phyloP scores from a whole-genome alignment of 2,113 vertebrate species.

The Parus major region DNA sequence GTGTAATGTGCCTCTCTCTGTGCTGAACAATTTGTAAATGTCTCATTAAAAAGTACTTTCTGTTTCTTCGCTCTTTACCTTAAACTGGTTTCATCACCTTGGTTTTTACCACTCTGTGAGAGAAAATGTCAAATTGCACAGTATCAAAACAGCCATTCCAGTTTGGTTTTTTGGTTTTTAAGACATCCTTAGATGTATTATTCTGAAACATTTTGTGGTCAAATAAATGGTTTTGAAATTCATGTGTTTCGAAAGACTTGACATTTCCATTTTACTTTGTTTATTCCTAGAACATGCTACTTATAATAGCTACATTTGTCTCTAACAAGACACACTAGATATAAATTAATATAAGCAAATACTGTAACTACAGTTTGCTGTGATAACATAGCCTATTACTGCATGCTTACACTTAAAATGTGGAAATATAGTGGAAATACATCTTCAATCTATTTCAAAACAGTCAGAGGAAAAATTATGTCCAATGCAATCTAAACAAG shows the following conservation, averaged over 20 bases:
- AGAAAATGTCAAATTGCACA: slow-evolving; percentile 47
- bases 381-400: background rate
- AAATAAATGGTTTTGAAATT: slow-evolving; percentile 1
- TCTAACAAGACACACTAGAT: background rate
- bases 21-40: slow-evolving; percentile 63
- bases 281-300: background rate
- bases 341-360: background rate
- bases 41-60: slow-evolving; percentile 69
- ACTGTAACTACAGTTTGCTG: background rate
- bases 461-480: background rate
- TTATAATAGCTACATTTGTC: background rate
- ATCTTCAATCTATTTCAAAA: background rate
- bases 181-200: background rate
- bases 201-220: background rate
- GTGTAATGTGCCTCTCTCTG: slow-evolving; percentile 7
- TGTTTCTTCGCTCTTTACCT: slow-evolving; percentile 47
- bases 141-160: background rate
- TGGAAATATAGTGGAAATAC: background rate
- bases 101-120: background rate
- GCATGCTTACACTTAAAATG: background rate
- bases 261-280: background rate
- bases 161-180: background rate
- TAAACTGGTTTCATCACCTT: slow-evolving; percentile 22
- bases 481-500: background rate
- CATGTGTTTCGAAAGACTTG: background rate